These are phyloP conservation scores for Chloropsis cyanopogon DNA, from an alignment of 2,113 vertebrate species.

Conservation along the genomic window DNA sequence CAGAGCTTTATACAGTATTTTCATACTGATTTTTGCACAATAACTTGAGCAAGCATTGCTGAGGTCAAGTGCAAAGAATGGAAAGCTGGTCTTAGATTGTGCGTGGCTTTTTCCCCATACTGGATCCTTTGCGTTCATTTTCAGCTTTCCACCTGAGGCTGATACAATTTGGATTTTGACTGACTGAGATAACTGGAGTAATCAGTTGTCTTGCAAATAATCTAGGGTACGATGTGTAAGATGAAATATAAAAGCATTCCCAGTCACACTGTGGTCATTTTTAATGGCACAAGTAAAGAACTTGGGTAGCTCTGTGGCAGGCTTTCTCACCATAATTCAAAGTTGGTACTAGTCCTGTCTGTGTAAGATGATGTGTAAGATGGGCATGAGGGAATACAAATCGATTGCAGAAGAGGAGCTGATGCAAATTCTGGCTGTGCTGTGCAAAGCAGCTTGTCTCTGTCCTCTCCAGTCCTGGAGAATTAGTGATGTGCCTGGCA, in stretches of 20 bases:
- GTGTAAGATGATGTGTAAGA: neutral
- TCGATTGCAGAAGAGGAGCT: neutral
- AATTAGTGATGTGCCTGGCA: neutral
- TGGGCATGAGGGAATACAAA: neutral
- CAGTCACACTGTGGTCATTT: neutral
- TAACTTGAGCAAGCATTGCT: neutral
- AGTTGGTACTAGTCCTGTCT: neutral
- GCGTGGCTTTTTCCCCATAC: neutral
- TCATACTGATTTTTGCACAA: neutral
- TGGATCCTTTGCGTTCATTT: fast-evolving
- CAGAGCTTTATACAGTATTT: neutral
- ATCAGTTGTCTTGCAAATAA: neutral
- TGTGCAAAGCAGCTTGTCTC: neutral
- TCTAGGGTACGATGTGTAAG: fast-evolving
- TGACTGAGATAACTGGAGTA: neutral
- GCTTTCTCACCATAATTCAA: neutral
- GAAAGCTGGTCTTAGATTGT: neutral
- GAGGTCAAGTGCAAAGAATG: neutral
- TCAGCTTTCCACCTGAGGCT: neutral
- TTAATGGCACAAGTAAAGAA: neutral
- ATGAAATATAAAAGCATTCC: neutral
- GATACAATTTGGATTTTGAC: neutral
- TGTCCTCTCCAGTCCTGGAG: neutral
- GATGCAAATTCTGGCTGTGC: neutral
- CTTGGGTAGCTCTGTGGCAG: neutral